These are phyloP conservation scores for Hydrophis major DNA, from an alignment of 2,797 vertebrate genomes.

Conservation along the genomic window DNA sequence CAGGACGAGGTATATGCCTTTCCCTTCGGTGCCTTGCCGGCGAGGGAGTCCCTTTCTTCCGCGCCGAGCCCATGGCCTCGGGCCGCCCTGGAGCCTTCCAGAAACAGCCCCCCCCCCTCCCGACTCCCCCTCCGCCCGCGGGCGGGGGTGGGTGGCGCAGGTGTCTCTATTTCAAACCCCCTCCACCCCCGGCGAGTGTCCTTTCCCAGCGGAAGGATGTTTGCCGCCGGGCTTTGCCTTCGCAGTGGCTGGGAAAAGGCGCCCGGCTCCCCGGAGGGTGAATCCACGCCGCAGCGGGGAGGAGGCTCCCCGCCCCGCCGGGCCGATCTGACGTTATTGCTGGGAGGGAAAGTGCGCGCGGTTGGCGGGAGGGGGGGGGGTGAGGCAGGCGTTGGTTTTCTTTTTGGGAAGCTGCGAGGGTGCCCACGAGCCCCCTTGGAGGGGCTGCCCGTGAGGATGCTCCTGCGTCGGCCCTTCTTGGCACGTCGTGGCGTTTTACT, in stretches of 20 bases:
- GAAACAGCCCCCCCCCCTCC: background rate
- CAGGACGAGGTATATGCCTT: background rate
- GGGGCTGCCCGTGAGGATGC: background rate
- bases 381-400: background rate
- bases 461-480: background rate
- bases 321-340: background rate
- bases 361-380: rapidly evolving
- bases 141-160: background rate
- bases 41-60: background rate
- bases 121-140: background rate
- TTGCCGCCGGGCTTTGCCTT: background rate
- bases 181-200: too few relatives aligned
- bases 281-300: background rate
- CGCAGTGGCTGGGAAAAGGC: background rate
- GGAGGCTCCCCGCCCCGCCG: background rate
- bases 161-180: background rate
- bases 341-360: background rate
- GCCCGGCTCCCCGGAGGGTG: background rate
- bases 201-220: background rate
- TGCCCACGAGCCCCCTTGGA: background rate
- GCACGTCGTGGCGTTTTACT: background rate
- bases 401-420: background rate
- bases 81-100: background rate
- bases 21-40: background rate
- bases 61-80: too few relatives aligned